A percentile compares a stretch with the other conserved stretches of the same genome.
Conservation (phyloP, 2,888 invertebrate genomes). For the Rhabditophanes sp. region DNA sequence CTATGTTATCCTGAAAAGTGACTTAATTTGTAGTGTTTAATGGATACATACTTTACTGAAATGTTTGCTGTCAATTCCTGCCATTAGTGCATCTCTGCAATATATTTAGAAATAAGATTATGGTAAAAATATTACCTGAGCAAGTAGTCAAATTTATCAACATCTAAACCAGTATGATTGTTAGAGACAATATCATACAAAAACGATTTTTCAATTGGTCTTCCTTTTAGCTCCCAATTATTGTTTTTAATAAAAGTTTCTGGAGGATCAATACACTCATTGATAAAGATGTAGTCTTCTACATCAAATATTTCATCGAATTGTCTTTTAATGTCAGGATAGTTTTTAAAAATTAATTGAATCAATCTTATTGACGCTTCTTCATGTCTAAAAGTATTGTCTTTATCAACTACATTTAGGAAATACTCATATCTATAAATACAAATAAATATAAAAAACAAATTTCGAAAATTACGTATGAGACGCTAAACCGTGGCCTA, state of each 20-base stretch:
- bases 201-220: constrained; percentile 45
- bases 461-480: too few species aligned
- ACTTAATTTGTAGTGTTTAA: constrained; percentile 11
- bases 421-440: too few species aligned
- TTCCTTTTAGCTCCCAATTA: constrained; percentile 18
- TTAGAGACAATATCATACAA: constrained; percentile 53
- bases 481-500: constrained; percentile 56
- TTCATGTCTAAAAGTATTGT: constrained; percentile 52
- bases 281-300: constrained; percentile 47
- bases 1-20: constrained; percentile 2
- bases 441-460: too few species aligned
- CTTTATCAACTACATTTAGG: too few species aligned
- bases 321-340: constrained; percentile 27
- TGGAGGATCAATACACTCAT: constrained; percentile 47
- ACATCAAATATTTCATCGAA: constrained; percentile 43
- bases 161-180: constrained; percentile 18
- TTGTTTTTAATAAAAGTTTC: constrained; percentile 10
- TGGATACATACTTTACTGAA: constrained; percentile 48
- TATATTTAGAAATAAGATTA: not conserved
- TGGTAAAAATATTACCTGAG: not conserved
- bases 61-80: not conserved
- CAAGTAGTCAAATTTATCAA: constrained; percentile 13
- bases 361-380: constrained; percentile 49
- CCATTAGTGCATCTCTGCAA: not conserved
- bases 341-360: constrained; percentile 45